Percentiles rank a stretch among this genome's conserved stretches.
Evolutionary conservation across 2,888 invertebrate species (phyloP).

Genomic region (Toxonevra muliebris): DNA sequence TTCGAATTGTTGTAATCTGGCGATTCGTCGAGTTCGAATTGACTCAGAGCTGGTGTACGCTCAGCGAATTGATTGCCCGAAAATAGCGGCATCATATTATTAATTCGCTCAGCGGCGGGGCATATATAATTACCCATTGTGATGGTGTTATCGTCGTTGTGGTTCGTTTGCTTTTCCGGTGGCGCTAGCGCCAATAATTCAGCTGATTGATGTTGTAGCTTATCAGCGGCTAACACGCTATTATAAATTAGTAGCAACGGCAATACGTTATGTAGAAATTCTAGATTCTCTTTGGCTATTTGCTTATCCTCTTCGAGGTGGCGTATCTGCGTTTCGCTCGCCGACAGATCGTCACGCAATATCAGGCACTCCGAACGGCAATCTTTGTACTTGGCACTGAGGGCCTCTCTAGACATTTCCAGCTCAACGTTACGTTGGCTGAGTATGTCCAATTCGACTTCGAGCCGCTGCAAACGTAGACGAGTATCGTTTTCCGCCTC

Average conservation of each 20-base stretch:
- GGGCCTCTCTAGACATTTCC: slow-evolving; percentile 70
- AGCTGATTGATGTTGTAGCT: slow-evolving; percentile 18
- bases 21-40: slow-evolving; percentile 14
- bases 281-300: slow-evolving; percentile 57
- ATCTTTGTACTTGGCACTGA: slow-evolving; percentile 69
- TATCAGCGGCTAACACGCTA: slow-evolving; percentile 35
- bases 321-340: slow-evolving; percentile 59
- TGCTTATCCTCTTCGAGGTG: slow-evolving; percentile 61
- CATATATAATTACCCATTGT: slow-evolving; percentile 39
- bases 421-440: slow-evolving; percentile 66
- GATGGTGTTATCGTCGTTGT: not conserved
- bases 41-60: not conserved
- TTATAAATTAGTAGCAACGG: slow-evolving; percentile 53
- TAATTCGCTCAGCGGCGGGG: slow-evolving; percentile 6
- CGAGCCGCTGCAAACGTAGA: slow-evolving; percentile 67
- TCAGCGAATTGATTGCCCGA: slow-evolving; percentile 10
- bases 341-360: slow-evolving; percentile 56
- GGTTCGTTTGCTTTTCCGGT: not conserved
- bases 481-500: slow-evolving; percentile 80
- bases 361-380: slow-evolving; percentile 61
- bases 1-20: not conserved
- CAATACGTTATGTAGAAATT: slow-evolving; percentile 51
- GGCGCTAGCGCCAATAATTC: not conserved
- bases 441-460: slow-evolving; percentile 72
- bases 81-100: slow-evolving; percentile 11